phyloP scores from a whole-genome alignment of 2,888 invertebrate species.

The Synanthedon tipuliformis region DNA sequence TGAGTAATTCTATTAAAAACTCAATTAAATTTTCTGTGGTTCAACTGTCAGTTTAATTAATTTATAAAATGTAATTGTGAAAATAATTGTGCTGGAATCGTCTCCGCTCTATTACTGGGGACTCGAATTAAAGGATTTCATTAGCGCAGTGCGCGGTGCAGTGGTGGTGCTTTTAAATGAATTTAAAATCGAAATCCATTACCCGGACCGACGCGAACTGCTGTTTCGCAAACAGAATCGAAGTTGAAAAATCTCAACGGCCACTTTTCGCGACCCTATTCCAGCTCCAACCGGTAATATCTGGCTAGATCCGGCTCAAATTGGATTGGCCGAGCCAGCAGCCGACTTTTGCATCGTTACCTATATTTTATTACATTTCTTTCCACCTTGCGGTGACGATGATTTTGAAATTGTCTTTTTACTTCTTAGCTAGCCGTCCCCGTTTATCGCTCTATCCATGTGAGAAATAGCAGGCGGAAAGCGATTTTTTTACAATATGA shows the following conservation, averaged over 20 bases:
- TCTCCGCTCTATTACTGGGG: neutral
- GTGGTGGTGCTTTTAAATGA: neutral
- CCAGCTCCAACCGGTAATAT: constrained; percentile 30
- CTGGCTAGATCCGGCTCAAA: constrained; percentile 41
- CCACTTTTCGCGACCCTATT: neutral
- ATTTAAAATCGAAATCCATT: neutral
- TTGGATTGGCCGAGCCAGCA: constrained; percentile 39
- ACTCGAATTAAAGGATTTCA: neutral
- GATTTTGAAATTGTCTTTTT: neutral
- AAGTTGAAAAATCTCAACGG: neutral
- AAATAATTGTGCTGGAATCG: neutral
- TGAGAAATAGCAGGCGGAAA: too few relatives aligned
- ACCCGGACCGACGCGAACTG: neutral
- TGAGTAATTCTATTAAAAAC: too few relatives aligned
- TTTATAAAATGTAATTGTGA: neutral
- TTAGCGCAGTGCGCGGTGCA: neutral
- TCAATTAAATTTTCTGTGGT: too few relatives aligned
- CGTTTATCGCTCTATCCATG: too few relatives aligned
- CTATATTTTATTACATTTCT: constrained; percentile 11
- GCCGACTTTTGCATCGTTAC: constrained; percentile 30
- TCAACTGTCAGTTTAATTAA: neutral
- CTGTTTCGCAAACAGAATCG: neutral
- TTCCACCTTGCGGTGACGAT: constrained; percentile 2
- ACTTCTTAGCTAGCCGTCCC: too few relatives aligned
- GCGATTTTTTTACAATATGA: too few relatives aligned